Percentiles rank a stretch among this genome's conserved stretches.
phyloP scores from a whole-genome alignment of 2,888 invertebrate genomes.

The Pterobdella sp. region DNA sequence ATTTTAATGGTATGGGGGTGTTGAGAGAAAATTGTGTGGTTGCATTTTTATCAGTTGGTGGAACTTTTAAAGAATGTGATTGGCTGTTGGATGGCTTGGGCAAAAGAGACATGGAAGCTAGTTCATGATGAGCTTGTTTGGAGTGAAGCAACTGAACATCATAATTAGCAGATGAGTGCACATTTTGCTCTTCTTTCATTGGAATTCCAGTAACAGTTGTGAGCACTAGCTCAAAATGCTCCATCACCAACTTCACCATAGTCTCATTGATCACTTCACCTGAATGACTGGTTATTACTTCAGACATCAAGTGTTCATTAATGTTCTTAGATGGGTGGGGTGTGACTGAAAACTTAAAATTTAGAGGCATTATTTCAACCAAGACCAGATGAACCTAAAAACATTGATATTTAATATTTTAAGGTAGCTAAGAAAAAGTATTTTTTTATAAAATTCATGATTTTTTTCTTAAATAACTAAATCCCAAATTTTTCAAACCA shows the following conservation, averaged over 20 bases:
- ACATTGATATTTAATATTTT: not conserved
- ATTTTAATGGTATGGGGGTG: slow-evolving; percentile 72
- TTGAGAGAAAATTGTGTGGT: not conserved
- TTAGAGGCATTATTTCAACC: slow-evolving; percentile 77
- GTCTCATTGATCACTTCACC: slow-evolving; percentile 46
- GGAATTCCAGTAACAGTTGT: slow-evolving; percentile 95
- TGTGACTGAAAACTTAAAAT: slow-evolving; percentile 68
- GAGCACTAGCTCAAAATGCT: slow-evolving; percentile 81
- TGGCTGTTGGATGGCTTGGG: not conserved
- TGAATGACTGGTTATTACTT: slow-evolving; percentile 45
- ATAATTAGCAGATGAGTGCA: slow-evolving; percentile 92
- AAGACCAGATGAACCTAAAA: slow-evolving; percentile 73
- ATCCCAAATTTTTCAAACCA: not conserved
- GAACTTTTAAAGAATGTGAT: not conserved
- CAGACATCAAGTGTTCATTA: slow-evolving; percentile 27
- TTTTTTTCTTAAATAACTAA: not conserved
- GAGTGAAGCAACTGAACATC: slow-evolving; percentile 94
- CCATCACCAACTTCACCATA: slow-evolving; percentile 49
- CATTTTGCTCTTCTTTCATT: slow-evolving; percentile 99
- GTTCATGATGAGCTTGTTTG: slow-evolving; percentile 72
- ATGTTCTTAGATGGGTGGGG: slow-evolving; percentile 56
- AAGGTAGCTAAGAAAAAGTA: too few species aligned
- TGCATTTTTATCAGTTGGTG: not conserved
- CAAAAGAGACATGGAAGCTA: slow-evolving; percentile 54
- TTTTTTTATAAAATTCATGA: too few species aligned